Evolutionary conservation across 2,113 vertebrate species (phyloP).

Genomic region (Panthera uncia): DNA sequence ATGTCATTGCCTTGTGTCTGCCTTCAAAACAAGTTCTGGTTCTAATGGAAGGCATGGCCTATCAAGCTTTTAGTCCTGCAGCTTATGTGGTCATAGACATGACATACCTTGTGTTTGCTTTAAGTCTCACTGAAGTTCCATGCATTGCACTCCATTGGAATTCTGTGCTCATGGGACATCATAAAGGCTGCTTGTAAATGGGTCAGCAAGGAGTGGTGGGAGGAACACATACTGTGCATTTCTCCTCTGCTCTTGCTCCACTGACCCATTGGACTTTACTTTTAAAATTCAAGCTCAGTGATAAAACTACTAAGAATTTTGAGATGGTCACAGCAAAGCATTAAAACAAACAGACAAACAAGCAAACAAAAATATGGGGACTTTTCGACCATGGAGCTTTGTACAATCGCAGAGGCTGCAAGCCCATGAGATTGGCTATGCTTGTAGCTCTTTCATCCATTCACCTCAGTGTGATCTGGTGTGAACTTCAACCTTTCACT

Average conservation of each 20-base stretch:
- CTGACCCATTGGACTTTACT: neutral
- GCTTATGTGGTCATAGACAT: neutral
- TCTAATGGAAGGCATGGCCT: neutral
- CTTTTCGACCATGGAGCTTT: neutral
- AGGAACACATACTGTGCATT: neutral
- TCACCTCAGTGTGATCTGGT: neutral
- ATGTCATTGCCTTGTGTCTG: neutral
- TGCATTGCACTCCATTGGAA: neutral
- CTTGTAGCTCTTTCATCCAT: neutral
- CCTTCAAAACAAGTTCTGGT: neutral
- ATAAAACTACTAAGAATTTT: neutral
- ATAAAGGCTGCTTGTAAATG: neutral
- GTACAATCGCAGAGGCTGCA: neutral
- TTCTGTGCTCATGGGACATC: neutral
- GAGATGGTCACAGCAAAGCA: neutral
- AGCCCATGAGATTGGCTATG: neutral
- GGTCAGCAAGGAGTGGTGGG: neutral
- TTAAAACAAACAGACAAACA: neutral
- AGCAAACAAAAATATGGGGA: too few species aligned
- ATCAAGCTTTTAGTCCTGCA: neutral
- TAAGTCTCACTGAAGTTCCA: neutral
- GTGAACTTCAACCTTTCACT: neutral
- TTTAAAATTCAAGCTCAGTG: neutral
- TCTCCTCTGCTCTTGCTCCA: neutral
- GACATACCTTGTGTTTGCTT: neutral